Conservation (phyloP, 2,113 vertebrate genomes). For the Bambusicola thoracicus region DNA sequence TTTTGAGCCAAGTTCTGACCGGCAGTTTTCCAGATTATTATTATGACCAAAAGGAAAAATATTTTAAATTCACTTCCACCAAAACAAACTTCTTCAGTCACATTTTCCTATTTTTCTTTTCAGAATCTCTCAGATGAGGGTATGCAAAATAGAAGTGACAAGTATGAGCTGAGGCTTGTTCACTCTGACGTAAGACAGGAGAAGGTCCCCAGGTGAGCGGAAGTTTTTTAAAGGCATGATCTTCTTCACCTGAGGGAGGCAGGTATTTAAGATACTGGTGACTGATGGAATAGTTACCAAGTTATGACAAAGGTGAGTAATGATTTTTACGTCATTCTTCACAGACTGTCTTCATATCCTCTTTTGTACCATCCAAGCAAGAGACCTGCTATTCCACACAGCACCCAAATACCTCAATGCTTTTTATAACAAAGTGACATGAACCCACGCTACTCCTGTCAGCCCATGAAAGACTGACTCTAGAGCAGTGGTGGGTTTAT, state of each 20-base stretch:
- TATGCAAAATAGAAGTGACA: not conserved
- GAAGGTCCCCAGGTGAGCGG: not conserved
- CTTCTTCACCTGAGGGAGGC: not conserved
- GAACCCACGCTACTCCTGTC: not conserved
- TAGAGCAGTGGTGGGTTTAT: not conserved
- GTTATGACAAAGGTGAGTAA: conserved; percentile 25
- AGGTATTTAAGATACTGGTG: not conserved
- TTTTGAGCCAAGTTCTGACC: not conserved
- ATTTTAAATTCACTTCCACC: not conserved
- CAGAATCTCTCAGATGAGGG: not conserved
- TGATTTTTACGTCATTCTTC: conserved; percentile 34
- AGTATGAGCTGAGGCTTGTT: not conserved
- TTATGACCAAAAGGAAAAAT: not conserved
- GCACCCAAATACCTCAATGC: not conserved
- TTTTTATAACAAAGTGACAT: not conserved
- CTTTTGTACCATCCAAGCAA: not conserved
- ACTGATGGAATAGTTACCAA: not conserved
- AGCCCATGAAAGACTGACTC: not conserved
- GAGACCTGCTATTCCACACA: not conserved
- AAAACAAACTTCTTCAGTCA: not conserved
- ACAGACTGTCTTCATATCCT: not conserved
- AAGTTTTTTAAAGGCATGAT: not conserved
- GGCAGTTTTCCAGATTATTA: not conserved
- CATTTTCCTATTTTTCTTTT: not conserved
- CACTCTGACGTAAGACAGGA: not conserved